Conservation (phyloP, 2,888 invertebrate species). For the Eutolmus rufibarbis region DNA sequence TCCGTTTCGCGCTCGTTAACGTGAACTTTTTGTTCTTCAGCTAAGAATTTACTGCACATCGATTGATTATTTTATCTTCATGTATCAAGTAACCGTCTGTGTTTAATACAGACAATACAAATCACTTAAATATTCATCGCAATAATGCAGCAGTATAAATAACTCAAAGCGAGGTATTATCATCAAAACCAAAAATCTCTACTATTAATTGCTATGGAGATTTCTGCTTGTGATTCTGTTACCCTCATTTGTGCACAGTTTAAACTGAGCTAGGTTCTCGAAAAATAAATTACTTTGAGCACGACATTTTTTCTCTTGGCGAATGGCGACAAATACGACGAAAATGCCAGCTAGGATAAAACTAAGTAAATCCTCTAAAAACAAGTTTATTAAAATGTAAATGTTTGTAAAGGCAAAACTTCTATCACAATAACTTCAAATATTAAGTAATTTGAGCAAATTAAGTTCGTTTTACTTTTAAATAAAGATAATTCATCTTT, state of each 20-base stretch:
- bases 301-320: no score
- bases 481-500: not conserved
- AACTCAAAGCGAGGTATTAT: not conserved
- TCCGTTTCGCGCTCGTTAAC: not conserved
- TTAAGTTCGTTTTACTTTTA: not conserved
- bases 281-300: no score
- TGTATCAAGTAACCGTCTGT: not conserved
- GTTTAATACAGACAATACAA: no score
- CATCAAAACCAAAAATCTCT: no score
- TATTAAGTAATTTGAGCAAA: not conserved
- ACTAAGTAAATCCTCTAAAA: no score
- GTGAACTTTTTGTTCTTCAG: no score
- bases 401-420: not conserved
- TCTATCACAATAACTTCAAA: not conserved
- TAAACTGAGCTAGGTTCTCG: no score
- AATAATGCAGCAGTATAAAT: not conserved
- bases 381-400: not conserved
- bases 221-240: not conserved
- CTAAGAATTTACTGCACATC: not conserved
- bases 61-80: not conserved
- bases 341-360: no score
- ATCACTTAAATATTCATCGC: not conserved
- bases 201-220: not conserved
- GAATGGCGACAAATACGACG: no score
- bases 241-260: no score